These are phyloP conservation scores for Fukomys damarensis DNA, from an alignment of 2,113 vertebrate species.

Conservation along the genomic window DNA sequence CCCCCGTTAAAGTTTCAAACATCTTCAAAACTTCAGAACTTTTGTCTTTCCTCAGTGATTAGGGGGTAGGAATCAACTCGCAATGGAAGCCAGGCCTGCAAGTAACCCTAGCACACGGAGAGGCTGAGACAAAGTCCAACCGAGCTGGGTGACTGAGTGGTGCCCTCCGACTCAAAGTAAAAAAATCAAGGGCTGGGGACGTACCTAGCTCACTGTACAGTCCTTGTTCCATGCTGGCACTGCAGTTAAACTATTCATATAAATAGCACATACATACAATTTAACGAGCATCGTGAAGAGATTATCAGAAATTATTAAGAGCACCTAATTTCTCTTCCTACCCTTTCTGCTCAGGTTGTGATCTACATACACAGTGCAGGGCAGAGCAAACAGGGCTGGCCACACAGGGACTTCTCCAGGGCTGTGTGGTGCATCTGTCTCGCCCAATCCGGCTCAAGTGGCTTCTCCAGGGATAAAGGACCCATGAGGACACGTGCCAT, in stretches of 20 bases:
- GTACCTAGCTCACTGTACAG: neutral
- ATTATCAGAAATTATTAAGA: neutral
- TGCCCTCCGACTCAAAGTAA: neutral
- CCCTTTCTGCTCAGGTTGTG: neutral
- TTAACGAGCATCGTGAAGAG: neutral
- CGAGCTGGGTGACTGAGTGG: neutral
- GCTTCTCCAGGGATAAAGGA: neutral
- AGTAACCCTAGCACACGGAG: neutral
- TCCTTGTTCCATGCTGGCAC: neutral
- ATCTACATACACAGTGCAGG: neutral
- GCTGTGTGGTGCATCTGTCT: neutral
- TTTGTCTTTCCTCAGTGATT: neutral
- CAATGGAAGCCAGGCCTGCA: neutral
- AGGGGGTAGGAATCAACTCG: neutral
- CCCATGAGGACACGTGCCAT: neutral
- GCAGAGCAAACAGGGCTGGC: neutral
- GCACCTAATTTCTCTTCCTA: neutral
- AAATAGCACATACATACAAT: neutral
- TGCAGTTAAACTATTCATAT: neutral
- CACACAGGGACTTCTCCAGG: neutral
- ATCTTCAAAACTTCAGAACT: conserved; percentile 20
- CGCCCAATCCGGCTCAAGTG: neutral
- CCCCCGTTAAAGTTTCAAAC: conserved; percentile 30
- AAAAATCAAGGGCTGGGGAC: neutral
- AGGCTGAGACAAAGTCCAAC: neutral